Evolutionary conservation across 2,113 vertebrate species (phyloP), one percentile per base, ranked within the genome.

Genomic region (Dunckerocampus dactyliophorus): DNA sequence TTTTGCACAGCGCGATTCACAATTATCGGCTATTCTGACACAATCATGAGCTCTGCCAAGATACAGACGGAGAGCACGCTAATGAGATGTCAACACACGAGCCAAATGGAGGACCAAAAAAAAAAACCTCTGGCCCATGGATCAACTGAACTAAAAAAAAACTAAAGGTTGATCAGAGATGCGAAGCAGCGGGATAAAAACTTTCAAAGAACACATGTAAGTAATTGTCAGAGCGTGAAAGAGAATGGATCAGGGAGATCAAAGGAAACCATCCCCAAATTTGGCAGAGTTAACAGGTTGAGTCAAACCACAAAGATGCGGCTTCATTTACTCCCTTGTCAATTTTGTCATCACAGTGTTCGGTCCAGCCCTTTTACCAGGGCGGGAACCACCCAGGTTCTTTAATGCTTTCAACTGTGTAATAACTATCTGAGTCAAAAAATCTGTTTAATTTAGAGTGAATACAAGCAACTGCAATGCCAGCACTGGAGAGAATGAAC

Each of bases 221-320:
- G 59, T 56, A 61, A 70, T 47, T 77, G 67, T 65, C 72, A 65
- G 45, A 59, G 51, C 59, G 65, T 43, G 17, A 74, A 59, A 19
- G n/a, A 42, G 12, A 65, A 28, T 28, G 24, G 24, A 28, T 28
- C 24, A 28, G 2, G 24, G 24, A 28, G 24, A n/a, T n/a, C n/a
- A n/a, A 82, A 77, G 51, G 31, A 50, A 67, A 71, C 48, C 24
- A 62, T 39, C 69, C 63, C 42, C 45, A 60, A 58, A 74, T 51
- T 71, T 58, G 50, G 31, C 31, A 34, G 31, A 2, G 31, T 5
- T 34, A 34, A 59, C 68, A 80, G 61, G 72, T 64, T 65, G 65
- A 77, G 63, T 78, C 52, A 78, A 87, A 84, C 79, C 62, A 74
- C 43, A 45, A 63, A 72, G 69, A 53, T 67, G 65, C 67, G 65